These are phyloP conservation scores for Cebidichthys violaceus DNA, from an alignment of 2,113 vertebrate species.

Conservation along the genomic window DNA sequence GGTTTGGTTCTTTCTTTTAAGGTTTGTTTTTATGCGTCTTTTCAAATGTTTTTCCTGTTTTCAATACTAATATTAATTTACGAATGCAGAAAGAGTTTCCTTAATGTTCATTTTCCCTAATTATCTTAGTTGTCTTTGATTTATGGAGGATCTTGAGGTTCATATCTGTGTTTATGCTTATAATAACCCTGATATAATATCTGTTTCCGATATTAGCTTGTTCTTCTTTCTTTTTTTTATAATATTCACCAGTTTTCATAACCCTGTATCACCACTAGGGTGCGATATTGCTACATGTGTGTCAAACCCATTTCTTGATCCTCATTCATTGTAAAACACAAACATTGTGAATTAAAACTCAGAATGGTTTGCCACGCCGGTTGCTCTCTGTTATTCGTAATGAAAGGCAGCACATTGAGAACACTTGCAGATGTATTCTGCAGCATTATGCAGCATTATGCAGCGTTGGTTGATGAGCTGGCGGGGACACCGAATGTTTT, in stretches of 20 bases:
- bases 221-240: not conserved
- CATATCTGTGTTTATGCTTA: not conserved
- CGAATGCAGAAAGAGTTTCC: not conserved
- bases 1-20: not conserved
- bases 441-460: not conserved
- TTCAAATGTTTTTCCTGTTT: not conserved
- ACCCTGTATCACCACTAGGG: conserved; percentile 41
- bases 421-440: not conserved
- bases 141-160: not conserved
- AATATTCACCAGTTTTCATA: not conserved
- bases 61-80: not conserved
- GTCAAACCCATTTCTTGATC: not conserved
- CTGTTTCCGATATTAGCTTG: not conserved
- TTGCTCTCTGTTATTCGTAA: not conserved
- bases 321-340: not conserved
- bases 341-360: conserved; percentile 8
- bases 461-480: not conserved
- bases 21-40: not conserved
- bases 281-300: conserved; percentile 31
- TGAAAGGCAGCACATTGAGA: not conserved
- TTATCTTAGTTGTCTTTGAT: not conserved
- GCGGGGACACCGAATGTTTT: not conserved
- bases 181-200: not conserved
- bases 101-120: not conserved
- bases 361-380: not conserved